Base-by-base conservation (phyloP, 1,140 invertebrate species). In the Agrypnia vestita region DNA sequence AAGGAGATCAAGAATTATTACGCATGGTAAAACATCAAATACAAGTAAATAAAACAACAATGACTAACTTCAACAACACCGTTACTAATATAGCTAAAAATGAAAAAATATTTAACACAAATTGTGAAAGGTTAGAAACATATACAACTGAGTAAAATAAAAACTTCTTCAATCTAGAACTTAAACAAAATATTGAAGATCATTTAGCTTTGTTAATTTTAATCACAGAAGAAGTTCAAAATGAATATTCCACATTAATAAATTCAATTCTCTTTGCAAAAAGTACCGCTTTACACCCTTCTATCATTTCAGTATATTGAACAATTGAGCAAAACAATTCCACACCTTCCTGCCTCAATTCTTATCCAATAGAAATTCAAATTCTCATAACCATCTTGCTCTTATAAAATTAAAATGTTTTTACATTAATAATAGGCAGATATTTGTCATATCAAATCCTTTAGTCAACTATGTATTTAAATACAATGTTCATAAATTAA, bases 1-100 rank as follows among this genome's bases (percentile, higher is more conserved):
- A 73, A 64, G 73, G 82, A 25, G 72, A 84, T 19, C 80, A 82
- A 47, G 71, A 80, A 53, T 73, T 67, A 55, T 72, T 77, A 61
- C 75, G 67, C 15, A 62, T 78, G 13, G n/a, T 84, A 10, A 84
- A 84, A 78, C 77, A 77, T 12, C 80, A 84, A 82, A 80, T 78
- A 47, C 83, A 80, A 75, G 64, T 84, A 0, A 69, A 78, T 15
- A 56, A 79, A 49, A 61, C 53, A 67, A 51, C 78, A 3, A 78
- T 84, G 12, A 69, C 71, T 61, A 84, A 77, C 76, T 80, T 82
- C 17, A 82, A 80, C 35, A 77, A 75, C 76, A 80, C 80, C 6
- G 51, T 82, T 17, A 51, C 46, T 43, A 53, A 56, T 43, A 46
- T 76, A 47, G 64, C 62, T 64, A 61, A 12, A 9, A 46, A 82